Evolutionary conservation across 2,888 invertebrate genomes (phyloP).

Genomic region (Camponotus fellah): DNA sequence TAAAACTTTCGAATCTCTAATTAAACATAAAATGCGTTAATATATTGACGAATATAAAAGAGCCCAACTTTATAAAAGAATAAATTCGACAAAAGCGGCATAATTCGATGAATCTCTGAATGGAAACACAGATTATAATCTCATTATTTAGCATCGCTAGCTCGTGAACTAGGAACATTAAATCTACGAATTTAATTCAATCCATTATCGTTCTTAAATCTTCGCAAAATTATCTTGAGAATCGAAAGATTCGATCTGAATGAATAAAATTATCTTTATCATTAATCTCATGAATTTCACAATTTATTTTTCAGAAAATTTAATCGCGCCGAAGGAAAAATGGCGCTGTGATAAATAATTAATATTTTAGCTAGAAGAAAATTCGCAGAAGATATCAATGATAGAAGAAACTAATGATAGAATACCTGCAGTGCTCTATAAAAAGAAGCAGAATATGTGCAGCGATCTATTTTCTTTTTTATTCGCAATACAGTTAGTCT

Average conservation of each 20-base stretch:
- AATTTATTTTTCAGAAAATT: constrained; percentile 5
- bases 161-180: background rate
- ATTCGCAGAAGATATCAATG: constrained; percentile 5
- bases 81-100: background rate
- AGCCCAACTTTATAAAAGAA: background rate
- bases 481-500: constrained; percentile 24
- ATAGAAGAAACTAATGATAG: constrained; percentile 16
- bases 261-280: background rate
- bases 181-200: background rate
- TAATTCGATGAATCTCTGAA: background rate
- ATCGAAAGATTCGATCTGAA: constrained; percentile 7
- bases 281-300: constrained; percentile 18
- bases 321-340: constrained; percentile 3
- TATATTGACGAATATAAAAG: background rate
- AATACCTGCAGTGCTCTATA: background rate
- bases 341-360: background rate
- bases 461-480: background rate
- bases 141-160: background rate
- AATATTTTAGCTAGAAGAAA: constrained; percentile 23
- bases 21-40: background rate
- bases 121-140: background rate
- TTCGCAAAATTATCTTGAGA: background rate
- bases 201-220: background rate
- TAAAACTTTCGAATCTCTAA: background rate
- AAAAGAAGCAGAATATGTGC: background rate